Evolutionary conservation across 2,888 invertebrate species (phyloP).

Genomic region (Synanthedon vespiformis): DNA sequence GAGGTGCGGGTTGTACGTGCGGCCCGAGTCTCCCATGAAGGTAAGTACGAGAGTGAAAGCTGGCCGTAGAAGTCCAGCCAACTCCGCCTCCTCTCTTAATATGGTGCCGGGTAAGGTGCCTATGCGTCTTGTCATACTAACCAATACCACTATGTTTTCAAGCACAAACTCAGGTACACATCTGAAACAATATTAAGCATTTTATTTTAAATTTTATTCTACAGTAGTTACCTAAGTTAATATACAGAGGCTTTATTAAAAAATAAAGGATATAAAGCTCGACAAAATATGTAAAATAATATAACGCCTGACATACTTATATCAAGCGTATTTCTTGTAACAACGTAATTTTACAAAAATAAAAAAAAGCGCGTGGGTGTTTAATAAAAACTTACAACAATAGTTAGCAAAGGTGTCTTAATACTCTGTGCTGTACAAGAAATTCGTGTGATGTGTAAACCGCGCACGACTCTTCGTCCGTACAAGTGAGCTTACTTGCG

Average conservation of each 20-base stretch:
- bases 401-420: too few relatives aligned
- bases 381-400: too few relatives aligned
- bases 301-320: too few relatives aligned
- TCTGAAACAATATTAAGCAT: conserved; percentile 33
- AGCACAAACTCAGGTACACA: conserved; percentile 92
- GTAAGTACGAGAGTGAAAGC: conserved; percentile 83
- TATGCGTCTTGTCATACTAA: conserved; percentile 80
- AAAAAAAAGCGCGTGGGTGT: too few relatives aligned
- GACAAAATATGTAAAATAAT: too few relatives aligned
- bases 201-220: neutral
- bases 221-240: neutral
- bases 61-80: conserved; percentile 73
- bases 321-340: too few relatives aligned
- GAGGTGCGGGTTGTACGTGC: conserved; percentile 92
- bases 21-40: conserved; percentile 87
- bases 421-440: too few relatives aligned
- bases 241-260: neutral
- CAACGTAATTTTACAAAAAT: too few relatives aligned
- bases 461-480: too few relatives aligned
- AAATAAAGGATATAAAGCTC: too few relatives aligned
- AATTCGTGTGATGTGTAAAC: too few relatives aligned
- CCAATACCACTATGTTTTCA: conserved; percentile 87
- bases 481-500: too few relatives aligned
- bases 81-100: conserved; percentile 73
- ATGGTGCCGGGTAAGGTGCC: conserved; percentile 20